A percentile compares a stretch with the other conserved stretches of the same genome.
phyloP scores from a whole-genome alignment of 2,113 vertebrate species.

The Anser brachyrhynchus region DNA sequence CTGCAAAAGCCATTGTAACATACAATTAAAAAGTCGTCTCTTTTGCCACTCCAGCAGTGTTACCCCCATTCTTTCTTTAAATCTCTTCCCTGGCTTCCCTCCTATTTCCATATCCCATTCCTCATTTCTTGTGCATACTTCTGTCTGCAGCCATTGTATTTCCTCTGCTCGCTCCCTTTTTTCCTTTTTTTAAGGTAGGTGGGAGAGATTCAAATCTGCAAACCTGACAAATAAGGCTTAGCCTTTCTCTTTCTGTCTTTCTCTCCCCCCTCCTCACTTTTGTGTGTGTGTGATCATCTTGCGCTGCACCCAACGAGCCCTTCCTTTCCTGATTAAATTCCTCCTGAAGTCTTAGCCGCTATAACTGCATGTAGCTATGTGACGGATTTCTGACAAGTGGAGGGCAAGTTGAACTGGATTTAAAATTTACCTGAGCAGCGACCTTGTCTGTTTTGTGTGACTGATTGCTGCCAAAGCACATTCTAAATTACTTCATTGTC shows the following conservation, averaged over 20 bases:
- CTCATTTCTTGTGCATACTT: conserved; percentile 5
- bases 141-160: conserved; percentile 21
- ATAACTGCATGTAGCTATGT: conserved; percentile 1
- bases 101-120: background rate
- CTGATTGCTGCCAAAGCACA: conserved; percentile 2
- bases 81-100: conserved; percentile 7
- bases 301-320: background rate
- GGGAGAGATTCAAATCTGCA: background rate
- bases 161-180: background rate
- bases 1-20: conserved; percentile 21
- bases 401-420: conserved; percentile 35
- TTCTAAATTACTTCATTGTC: background rate
- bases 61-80: background rate
- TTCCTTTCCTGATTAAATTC: conserved; percentile 48
- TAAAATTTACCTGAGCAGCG: conserved; percentile 4
- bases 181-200: background rate
- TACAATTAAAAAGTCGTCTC: background rate
- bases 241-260: background rate
- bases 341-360: conserved; percentile 15
- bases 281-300: background rate
- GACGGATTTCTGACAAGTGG: conserved; percentile 32
- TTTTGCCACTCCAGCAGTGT: background rate
- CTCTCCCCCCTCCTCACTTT: background rate
- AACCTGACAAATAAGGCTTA: background rate
- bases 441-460: background rate